phyloP scores from a whole-genome alignment of 2,113 vertebrate species.

The Podiceps cristatus region DNA sequence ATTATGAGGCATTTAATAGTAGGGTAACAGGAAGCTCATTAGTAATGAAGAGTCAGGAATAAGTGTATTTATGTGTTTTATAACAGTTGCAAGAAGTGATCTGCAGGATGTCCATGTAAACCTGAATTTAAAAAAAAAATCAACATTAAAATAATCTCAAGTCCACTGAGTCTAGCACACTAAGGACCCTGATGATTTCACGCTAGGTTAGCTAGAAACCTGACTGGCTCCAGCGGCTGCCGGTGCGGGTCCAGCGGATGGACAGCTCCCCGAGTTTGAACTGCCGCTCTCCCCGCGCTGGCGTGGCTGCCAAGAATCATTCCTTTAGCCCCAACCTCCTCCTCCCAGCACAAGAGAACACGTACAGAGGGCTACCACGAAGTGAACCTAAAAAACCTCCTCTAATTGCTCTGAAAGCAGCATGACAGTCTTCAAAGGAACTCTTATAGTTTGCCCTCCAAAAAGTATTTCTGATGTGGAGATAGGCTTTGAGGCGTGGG shows the following conservation, averaged over 20 bases:
- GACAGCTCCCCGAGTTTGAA: background rate
- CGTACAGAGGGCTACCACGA: background rate
- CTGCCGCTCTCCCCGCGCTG: accelerated
- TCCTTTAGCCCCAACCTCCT: background rate
- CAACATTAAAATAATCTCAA: background rate
- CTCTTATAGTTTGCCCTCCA: background rate
- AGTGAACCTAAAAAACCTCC: background rate
- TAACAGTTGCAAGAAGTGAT: background rate
- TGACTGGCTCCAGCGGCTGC: accelerated
- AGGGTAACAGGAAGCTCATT: conserved; percentile 3
- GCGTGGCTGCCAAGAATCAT: accelerated
- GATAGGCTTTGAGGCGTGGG: background rate
- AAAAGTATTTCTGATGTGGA: background rate
- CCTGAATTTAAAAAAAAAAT: background rate
- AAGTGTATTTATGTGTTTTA: background rate
- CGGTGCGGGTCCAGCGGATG: accelerated
- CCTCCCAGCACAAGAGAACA: background rate
- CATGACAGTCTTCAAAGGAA: background rate
- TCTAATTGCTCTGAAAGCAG: background rate
- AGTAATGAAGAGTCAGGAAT: background rate
- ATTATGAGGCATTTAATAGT: background rate
- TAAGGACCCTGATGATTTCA: background rate
- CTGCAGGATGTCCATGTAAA: background rate
- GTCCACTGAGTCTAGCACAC: accelerated
- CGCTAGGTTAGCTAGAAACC: background rate